Evolutionary conservation across 2,797 vertebrate species (phyloP).

Genomic region (Phyllotis vaccarum): DNA sequence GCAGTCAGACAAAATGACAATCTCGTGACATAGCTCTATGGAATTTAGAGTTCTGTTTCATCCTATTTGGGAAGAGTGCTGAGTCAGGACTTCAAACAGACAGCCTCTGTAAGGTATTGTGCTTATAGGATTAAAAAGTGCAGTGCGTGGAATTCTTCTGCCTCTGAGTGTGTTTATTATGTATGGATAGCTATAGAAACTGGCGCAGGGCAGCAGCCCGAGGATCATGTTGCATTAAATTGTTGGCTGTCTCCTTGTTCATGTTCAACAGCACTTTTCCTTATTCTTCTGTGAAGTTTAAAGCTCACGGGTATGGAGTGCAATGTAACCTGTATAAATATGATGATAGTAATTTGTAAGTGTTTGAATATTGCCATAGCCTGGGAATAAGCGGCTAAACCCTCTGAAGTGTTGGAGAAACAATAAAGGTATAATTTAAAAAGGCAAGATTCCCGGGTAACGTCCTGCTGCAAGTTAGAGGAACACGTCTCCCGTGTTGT

Average conservation of each 20-base stretch:
- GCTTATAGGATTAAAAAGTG: slow-evolving; percentile 24
- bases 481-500: background rate
- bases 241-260: background rate
- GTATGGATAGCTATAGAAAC: slow-evolving; percentile 3
- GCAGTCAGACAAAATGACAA: background rate
- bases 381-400: background rate
- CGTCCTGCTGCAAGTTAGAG: background rate
- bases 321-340: background rate
- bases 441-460: too few relatives aligned
- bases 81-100: slow-evolving; percentile 20
- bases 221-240: background rate
- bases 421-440: background rate
- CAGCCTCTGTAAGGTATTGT: background rate
- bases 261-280: background rate
- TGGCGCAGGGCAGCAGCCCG: background rate
- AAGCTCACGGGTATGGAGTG: background rate
- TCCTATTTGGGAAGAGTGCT: slow-evolving; percentile 46
- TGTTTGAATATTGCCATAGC: slow-evolving; percentile 8
- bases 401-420: background rate
- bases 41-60: background rate
- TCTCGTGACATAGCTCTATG: background rate
- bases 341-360: background rate
- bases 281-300: background rate
- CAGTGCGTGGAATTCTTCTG: background rate
- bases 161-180: slow-evolving; percentile 18